phyloP scores from a whole-genome alignment of 2,797 vertebrate species.

The Sebastes kiyomatsui region DNA sequence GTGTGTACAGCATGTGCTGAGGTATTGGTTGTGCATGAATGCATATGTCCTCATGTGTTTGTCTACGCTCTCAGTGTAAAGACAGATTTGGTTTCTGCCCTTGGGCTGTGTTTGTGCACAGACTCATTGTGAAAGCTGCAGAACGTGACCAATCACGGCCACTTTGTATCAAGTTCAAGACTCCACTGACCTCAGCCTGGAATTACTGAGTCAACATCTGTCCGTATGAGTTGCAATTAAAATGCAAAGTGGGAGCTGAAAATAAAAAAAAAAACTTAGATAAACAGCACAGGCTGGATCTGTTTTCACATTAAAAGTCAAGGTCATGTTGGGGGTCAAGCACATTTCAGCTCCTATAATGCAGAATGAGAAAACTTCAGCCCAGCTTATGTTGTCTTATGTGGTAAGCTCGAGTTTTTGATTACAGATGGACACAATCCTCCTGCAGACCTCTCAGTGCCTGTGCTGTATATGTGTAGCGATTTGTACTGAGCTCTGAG shows the following conservation, averaged over 20 bases:
- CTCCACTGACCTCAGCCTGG: conserved; percentile 37
- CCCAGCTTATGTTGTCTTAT: conserved; percentile 7
- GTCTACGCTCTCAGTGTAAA: background rate
- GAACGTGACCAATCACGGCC: conserved; percentile 34
- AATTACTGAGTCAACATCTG: conserved; percentile 39
- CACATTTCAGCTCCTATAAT: background rate
- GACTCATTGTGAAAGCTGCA: background rate
- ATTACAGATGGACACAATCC: conserved; percentile 2
- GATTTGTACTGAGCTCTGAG: conserved; percentile 33
- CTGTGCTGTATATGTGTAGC: background rate
- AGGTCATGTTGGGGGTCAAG: conserved; percentile 25
- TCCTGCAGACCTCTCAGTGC: background rate
- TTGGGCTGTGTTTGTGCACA: conserved; percentile 25
- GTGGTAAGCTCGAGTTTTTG: conserved; percentile 13
- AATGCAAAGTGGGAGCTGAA: conserved; percentile 18
- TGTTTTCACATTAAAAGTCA: conserved; percentile 3
- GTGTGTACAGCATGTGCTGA: background rate
- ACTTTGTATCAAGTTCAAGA: conserved; percentile 34
- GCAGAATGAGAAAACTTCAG: background rate
- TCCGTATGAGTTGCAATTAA: background rate
- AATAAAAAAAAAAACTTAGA: background rate
- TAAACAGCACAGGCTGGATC: background rate
- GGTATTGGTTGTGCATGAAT: background rate
- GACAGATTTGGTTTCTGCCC: conserved; percentile 54
- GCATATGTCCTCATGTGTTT: background rate